Evolutionary conservation across 2,113 vertebrate species (phyloP), one percentile per base, ranked within the genome.

Genomic region (Hydrochoerus hydrochaeris): DNA sequence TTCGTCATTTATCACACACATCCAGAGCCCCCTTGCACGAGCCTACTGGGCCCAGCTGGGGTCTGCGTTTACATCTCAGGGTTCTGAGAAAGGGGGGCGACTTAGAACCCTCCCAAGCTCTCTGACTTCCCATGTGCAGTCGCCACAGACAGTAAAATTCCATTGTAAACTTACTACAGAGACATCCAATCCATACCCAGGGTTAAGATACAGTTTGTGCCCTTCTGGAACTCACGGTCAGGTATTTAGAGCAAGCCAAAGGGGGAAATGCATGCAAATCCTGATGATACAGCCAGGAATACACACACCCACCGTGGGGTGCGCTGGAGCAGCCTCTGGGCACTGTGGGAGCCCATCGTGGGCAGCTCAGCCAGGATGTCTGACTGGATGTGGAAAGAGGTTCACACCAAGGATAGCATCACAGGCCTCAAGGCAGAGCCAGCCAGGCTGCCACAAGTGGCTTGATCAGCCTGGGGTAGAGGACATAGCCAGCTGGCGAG

Each of bases 181-280:
- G 46, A n/a, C 4, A 20, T n/a, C 12, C 16, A 11, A 0, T 54
- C 22, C 6, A 19, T 60, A 32, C 9, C 58, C 26, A 22, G 75
- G 93, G 46, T 24, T 13, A 8, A 92, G 52, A 7, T 13, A 7
- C 20, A 30, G 5, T 35, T 4, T 46, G 38, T 57, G 17, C 44
- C 46, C 28, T 4, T 16, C 7, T 14, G 26, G 46, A 54, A 0
- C 35, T n/a, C 41, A 1, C 1, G 12, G 24, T 3, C 69, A 26
- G 5, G 4, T 11, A 8, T 24, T 54, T 14, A 49, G 41, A 52
- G 22, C n/a, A n/a, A 22, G 82, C 12, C 6, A 32, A 32, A 77
- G 44, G n/a, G 71, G 7, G 10, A 30, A 49, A 7, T 12, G 7
- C 17, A 9, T 41, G 3, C 19, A 24, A 78, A 26, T 19, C 44